These are phyloP conservation scores for Epinotia demarniana DNA, from an alignment of 2,888 invertebrate species.

Conservation along the genomic window DNA sequence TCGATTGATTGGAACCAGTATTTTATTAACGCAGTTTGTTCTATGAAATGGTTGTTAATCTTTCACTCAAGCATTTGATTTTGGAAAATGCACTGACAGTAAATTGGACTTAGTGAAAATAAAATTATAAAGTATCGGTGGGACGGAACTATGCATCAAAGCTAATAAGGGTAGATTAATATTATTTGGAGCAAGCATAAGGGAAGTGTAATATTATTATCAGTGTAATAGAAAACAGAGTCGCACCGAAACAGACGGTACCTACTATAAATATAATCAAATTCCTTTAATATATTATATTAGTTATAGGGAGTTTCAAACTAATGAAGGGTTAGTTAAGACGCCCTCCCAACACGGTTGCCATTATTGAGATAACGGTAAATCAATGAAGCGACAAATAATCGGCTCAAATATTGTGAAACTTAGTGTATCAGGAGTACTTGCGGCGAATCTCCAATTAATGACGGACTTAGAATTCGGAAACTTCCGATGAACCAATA, in stretches of 20 bases:
- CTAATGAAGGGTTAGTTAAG: slow-evolving; percentile 51
- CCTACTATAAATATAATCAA: slow-evolving; percentile 36
- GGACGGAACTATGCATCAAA: not conserved
- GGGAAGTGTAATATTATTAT: slow-evolving; percentile 22
- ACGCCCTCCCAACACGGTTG: slow-evolving; percentile 48
- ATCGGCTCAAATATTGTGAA: slow-evolving; percentile 68
- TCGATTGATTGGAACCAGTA: slow-evolving; percentile 19
- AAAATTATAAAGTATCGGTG: not conserved
- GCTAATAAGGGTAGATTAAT: slow-evolving; percentile 12
- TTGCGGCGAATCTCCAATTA: slow-evolving; percentile 68
- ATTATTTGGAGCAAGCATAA: slow-evolving; percentile 10
- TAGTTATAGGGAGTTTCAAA: slow-evolving; percentile 47
- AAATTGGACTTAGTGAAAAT: not conserved
- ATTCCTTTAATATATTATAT: slow-evolving; percentile 34
- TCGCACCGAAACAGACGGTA: slow-evolving; percentile 24
- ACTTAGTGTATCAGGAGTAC: slow-evolving; percentile 59
- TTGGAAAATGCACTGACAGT: not conserved
- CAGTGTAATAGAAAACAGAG: slow-evolving; percentile 13
- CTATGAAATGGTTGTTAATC: slow-evolving; percentile 2
- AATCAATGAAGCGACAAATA: slow-evolving; percentile 70
- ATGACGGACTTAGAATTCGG: slow-evolving; percentile 70
- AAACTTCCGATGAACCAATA: slow-evolving; percentile 68
- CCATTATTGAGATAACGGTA: slow-evolving; percentile 61
- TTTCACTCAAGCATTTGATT: not conserved
- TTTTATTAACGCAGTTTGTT: slow-evolving; percentile 10